Evolutionary conservation across 2,888 invertebrate genomes (phyloP), one percentile per base, ranked within the genome.

Genomic region (Acrocera orbiculus): DNA sequence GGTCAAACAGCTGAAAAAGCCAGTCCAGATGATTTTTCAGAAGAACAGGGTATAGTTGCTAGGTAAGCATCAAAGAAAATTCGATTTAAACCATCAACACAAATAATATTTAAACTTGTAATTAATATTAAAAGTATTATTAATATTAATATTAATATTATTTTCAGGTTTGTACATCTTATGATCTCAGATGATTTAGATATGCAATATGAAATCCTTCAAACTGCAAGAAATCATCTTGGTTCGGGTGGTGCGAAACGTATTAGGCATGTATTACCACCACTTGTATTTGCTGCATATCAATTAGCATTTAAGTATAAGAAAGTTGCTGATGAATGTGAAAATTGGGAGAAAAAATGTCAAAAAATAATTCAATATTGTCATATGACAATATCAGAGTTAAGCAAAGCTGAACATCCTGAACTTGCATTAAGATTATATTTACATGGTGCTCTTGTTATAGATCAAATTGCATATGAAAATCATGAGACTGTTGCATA

Each of bases 351-450:
- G 58, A 93, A 90, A 60, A 96, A 98, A 55, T 90, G 95, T 49
- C 83, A 86, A 56, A 96, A 95, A 62, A 92, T 98, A 44, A 89
- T 98, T 65, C 89, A 95, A 61, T 96, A 95, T 58, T 95, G 92
- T 52, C 93, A 93, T 56, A 82, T 87, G 48, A 95, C 93, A 1
- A 89, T 98, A 48, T 81, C 79, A 16, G 85, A 86, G 37, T 64
- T 98, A 32, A 87, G 92, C 32, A 95, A 96, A 58, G 92, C 90
- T 0, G 96, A 96, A 53, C 63, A 90, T 27, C 83, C 93, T 0
- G 96, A 98, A 53, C 58, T 98, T 35, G 90, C 96, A 0, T 63
- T 98, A 25, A 70, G 96, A 42, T 62, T 98, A 33, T 98, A 93
- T 60, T 70, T 98, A 3, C 92, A 96, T 63, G 96, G 95, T 3